phyloP scores from a whole-genome alignment of 2,797 vertebrate species.

The Bovichtus variegatus region DNA sequence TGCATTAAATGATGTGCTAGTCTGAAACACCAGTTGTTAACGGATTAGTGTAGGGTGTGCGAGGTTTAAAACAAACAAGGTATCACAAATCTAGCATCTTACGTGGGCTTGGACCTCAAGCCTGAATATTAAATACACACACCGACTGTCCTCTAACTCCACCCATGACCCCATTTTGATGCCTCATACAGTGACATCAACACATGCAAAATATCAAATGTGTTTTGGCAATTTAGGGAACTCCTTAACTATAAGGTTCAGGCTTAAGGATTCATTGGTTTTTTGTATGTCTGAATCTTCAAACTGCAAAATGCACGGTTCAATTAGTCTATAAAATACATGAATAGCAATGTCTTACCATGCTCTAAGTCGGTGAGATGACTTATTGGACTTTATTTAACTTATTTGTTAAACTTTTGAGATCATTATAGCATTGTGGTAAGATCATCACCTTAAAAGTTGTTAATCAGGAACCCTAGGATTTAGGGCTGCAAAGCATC shows the following conservation, averaged over 20 bases:
- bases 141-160: background rate
- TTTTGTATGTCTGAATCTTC: background rate
- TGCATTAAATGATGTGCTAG: background rate
- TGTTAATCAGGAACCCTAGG: slow-evolving; percentile 7
- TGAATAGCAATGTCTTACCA: background rate
- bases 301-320: background rate
- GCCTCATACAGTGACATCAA: background rate
- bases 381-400: too few relatives aligned
- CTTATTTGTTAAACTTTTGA: background rate
- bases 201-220: background rate
- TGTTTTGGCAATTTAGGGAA: background rate
- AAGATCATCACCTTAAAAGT: background rate
- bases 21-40: background rate
- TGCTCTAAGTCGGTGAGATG: background rate
- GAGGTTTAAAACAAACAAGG: background rate
- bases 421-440: background rate
- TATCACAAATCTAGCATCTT: background rate
- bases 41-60: background rate
- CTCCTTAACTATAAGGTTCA: background rate
- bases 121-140: background rate
- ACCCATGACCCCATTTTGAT: background rate
- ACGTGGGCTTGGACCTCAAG: background rate
- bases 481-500: slow-evolving; percentile 5
- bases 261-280: background rate
- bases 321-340: background rate